Percentiles rank a stretch among this genome's conserved stretches.
Conservation (phyloP, 2,113 vertebrate genomes). For the Charadrius vociferus region DNA sequence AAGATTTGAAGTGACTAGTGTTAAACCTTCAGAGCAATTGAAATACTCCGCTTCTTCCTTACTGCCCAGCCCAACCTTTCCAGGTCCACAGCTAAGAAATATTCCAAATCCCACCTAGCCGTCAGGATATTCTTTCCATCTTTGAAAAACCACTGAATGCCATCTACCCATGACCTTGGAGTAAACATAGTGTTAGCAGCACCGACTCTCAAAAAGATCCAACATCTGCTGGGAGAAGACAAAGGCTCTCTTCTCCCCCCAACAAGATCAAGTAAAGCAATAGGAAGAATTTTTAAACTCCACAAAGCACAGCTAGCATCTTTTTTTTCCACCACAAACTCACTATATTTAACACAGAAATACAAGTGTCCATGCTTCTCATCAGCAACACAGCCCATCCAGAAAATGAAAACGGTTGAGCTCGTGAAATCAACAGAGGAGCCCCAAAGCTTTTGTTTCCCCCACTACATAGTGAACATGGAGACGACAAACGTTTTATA, state of each 20-base stretch:
- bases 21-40: slow-evolving; percentile 78
- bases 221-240: neutral
- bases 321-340: neutral
- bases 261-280: neutral
- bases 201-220: neutral
- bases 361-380: neutral
- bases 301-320: neutral
- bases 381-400: neutral
- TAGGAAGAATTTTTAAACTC: neutral
- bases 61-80: neutral
- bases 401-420: neutral
- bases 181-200: neutral
- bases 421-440: neutral
- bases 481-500: neutral
- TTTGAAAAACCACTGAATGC: neutral
- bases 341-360: neutral
- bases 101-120: neutral
- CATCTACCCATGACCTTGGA: neutral
- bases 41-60: neutral
- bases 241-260: neutral
- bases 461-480: accelerated
- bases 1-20: slow-evolving; percentile 79
- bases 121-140: neutral
- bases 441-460: neutral
- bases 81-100: neutral